These are phyloP conservation scores for Ips typographus DNA, from an alignment of 1,140 invertebrate species.

Conservation along the genomic window DNA sequence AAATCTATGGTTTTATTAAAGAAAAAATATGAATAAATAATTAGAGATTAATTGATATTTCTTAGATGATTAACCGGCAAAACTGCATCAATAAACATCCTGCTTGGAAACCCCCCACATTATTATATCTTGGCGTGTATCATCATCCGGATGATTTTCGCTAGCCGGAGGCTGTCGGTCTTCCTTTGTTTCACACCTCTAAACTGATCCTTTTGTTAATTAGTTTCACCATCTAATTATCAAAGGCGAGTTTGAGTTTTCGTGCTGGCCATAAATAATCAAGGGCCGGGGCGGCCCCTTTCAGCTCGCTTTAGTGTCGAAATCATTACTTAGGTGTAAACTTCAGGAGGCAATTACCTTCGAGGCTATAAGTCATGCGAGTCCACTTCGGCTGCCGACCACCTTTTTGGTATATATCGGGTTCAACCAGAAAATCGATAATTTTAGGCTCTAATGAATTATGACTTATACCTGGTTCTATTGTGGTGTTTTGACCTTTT, in stretches of 20 bases:
- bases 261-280: conserved; percentile 52
- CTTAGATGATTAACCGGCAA: too few relatives aligned
- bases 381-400: conserved; percentile 23
- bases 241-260: conserved; percentile 47
- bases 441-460: neutral
- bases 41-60: too few relatives aligned
- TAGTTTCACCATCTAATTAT: conserved; percentile 55
- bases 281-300: conserved; percentile 42
- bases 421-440: conserved; percentile 27
- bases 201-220: conserved; percentile 50
- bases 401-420: conserved; percentile 14
- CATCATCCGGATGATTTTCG: neutral
- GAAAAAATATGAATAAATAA: too few relatives aligned
- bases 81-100: too few relatives aligned
- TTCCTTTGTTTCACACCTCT: conserved; percentile 52
- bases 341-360: conserved; percentile 51
- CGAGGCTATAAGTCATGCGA: conserved; percentile 33
- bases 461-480: neutral
- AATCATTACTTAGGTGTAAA: conserved; percentile 56
- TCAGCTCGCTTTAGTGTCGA: conserved; percentile 52
- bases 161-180: conserved; percentile 34
- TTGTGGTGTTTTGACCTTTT: too few relatives aligned
- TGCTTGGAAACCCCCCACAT: too few relatives aligned
- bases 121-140: too few relatives aligned
- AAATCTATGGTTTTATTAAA: too few relatives aligned